These are phyloP conservation scores for Hydrophis major DNA, from an alignment of 2,797 vertebrate genomes.

Conservation along the genomic window DNA sequence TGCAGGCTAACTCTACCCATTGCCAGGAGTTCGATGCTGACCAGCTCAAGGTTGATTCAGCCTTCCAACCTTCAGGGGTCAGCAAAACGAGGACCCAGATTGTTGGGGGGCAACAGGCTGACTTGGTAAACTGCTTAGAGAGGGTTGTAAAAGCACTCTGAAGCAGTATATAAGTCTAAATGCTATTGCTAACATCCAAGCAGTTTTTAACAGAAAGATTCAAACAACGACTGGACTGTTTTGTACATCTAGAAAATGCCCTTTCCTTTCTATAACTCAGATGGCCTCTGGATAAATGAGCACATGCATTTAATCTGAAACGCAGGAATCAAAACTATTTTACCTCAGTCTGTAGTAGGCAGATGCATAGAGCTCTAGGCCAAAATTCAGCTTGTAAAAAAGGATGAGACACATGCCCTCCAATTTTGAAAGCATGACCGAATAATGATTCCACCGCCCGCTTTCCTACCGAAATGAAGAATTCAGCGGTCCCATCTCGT, in stretches of 20 bases:
- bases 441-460: neutral
- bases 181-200: neutral
- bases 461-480: conserved; percentile 18
- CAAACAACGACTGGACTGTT: neutral
- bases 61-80: neutral
- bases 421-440: neutral
- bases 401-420: neutral
- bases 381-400: neutral
- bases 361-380: neutral
- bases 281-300: neutral
- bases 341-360: neutral
- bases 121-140: neutral
- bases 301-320: neutral
- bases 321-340: neutral
- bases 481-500: conserved; percentile 17
- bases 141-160: neutral
- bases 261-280: neutral
- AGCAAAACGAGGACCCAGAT: neutral
- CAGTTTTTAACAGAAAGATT: neutral
- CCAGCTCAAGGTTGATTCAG: neutral
- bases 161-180: neutral
- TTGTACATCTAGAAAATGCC: neutral
- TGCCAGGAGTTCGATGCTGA: neutral
- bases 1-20: neutral
- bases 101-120: neutral